These are phyloP conservation scores for Drosophila paranaensis DNA, from an alignment of 2,888 invertebrate genomes.

Conservation along the genomic window DNA sequence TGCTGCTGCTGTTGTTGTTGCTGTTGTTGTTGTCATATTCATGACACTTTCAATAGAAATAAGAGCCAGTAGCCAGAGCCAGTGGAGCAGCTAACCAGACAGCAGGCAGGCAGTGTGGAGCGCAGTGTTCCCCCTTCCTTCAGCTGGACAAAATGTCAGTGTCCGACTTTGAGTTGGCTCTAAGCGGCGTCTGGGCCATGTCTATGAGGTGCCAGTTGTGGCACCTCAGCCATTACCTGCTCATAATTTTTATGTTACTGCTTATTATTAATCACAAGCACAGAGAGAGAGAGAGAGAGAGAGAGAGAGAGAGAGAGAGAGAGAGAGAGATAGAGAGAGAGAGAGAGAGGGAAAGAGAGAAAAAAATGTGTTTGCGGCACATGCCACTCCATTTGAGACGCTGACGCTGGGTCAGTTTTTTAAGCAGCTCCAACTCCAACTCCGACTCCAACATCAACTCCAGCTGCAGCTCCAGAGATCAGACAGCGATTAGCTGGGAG, in stretches of 20 bases:
- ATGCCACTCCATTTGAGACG: conserved; percentile 74
- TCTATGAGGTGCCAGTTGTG: conserved; percentile 78
- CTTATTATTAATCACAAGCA: conserved; percentile 73
- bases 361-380: conserved; percentile 68
- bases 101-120: conserved; percentile 36
- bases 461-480: conserved; percentile 10
- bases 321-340: conserved; percentile 18
- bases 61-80: conserved; percentile 63
- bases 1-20: conserved; percentile 21
- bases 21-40: conserved; percentile 58
- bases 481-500: conserved; percentile 39
- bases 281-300: neutral
- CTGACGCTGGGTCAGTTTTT: conserved; percentile 34
- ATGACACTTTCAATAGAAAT: conserved; percentile 81
- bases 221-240: conserved; percentile 54
- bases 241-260: conserved; percentile 26
- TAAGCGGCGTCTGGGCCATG: conserved; percentile 58
- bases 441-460: conserved; percentile 3
- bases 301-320: conserved; percentile 16
- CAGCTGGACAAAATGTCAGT: conserved; percentile 69
- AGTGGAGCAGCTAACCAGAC: conserved; percentile 49
- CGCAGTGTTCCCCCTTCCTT: conserved; percentile 29
- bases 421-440: conserved; percentile 6
- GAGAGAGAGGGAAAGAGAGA: neutral
- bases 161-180: conserved; percentile 40